Conservation (phyloP, 2,888 invertebrate species). For the Leptothorax acervorum region DNA sequence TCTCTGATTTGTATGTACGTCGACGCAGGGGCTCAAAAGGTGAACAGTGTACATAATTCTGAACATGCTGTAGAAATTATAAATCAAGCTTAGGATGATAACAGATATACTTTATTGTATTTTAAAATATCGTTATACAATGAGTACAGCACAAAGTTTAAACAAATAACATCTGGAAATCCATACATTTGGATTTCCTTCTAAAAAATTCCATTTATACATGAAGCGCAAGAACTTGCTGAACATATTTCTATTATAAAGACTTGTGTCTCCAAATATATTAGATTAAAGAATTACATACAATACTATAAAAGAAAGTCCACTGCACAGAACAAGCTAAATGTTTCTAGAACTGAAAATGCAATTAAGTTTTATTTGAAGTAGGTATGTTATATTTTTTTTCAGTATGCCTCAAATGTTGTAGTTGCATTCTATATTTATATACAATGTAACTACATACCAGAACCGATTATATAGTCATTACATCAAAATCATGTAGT, state of each 20-base stretch:
- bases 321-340: constrained; percentile 17
- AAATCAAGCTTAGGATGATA: constrained; percentile 44
- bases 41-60: constrained; percentile 49
- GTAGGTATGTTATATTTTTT: not conserved
- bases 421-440: constrained; percentile 25
- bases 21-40: constrained; percentile 34
- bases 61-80: constrained; percentile 37
- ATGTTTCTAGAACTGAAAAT: not conserved
- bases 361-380: not conserved
- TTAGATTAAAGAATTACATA: constrained; percentile 18
- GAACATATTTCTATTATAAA: constrained; percentile 24
- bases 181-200: constrained; percentile 24
- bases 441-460: constrained; percentile 18
- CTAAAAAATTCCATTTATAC: constrained; percentile 34
- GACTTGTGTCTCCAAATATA: not conserved
- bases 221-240: not conserved
- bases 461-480: constrained; percentile 9
- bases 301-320: constrained; percentile 16
- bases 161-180: constrained; percentile 29
- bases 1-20: constrained; percentile 58
- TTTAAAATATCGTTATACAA: constrained; percentile 47
- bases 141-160: constrained; percentile 59
- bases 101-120: constrained; percentile 45
- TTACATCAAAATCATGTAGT: constrained; percentile 14
- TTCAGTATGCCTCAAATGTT: constrained; percentile 3